Percentiles rank a stretch among this genome's conserved stretches.
phyloP scores from a whole-genome alignment of 2,888 invertebrate genomes.

The Mycalesis mineus region DNA sequence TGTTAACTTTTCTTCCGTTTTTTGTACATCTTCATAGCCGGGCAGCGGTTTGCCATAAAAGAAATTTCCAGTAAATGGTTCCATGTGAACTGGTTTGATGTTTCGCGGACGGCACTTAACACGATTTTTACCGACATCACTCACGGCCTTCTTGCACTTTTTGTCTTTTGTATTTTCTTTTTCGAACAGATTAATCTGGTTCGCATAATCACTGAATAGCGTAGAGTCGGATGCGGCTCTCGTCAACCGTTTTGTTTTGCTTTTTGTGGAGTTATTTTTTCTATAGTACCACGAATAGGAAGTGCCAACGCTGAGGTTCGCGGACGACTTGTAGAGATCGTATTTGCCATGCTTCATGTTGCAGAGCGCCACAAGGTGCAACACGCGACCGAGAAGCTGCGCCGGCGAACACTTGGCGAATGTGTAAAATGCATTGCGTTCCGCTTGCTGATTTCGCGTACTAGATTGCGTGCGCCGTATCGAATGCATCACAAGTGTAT shows the following conservation, averaged over 20 bases:
- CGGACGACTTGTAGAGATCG: slow-evolving; percentile 69
- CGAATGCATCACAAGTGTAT: slow-evolving; percentile 51
- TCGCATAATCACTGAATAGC: slow-evolving; percentile 73
- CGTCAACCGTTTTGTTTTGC: slow-evolving; percentile 53
- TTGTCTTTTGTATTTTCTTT: slow-evolving; percentile 51
- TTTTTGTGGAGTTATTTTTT: slow-evolving; percentile 56
- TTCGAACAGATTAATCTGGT: slow-evolving; percentile 70
- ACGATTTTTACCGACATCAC: slow-evolving; percentile 62
- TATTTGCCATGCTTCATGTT: slow-evolving; percentile 77
- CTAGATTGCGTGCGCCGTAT: slow-evolving; percentile 44
- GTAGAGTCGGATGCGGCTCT: slow-evolving; percentile 72
- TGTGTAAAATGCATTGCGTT: slow-evolving; percentile 59
- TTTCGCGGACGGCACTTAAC: slow-evolving; percentile 56
- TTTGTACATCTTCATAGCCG: slow-evolving; percentile 56
- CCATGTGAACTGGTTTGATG: slow-evolving; percentile 63
- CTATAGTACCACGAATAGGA: slow-evolving; percentile 75
- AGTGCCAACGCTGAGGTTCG: slow-evolving; percentile 67
- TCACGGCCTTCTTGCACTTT: slow-evolving; percentile 63
- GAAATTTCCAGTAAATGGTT: slow-evolving; percentile 71
- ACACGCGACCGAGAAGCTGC: slow-evolving; percentile 56
- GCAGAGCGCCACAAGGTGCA: slow-evolving; percentile 47
- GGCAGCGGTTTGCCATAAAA: slow-evolving; percentile 68
- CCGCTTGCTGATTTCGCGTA: slow-evolving; percentile 49
- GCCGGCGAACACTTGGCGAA: slow-evolving; percentile 52
- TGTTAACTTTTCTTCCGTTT: slow-evolving; percentile 63